These are phyloP conservation scores for Melikaiella ostensackeni DNA, from an alignment of 2,888 invertebrate species.

Conservation along the genomic window DNA sequence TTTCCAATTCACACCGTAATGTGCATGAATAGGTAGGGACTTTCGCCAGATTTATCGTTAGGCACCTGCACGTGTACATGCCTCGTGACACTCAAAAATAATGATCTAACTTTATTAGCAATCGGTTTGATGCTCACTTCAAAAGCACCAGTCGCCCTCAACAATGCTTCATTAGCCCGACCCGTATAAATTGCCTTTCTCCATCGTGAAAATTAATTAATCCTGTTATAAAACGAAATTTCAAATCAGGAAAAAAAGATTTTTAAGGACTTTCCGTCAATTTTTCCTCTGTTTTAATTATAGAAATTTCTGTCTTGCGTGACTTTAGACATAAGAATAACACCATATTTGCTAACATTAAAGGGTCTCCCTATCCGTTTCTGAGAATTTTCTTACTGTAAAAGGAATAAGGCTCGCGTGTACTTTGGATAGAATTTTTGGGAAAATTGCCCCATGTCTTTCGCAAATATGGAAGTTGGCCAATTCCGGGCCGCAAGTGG, in stretches of 20 bases:
- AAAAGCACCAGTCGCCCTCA: background rate
- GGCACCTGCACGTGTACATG: background rate
- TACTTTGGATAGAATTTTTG: background rate
- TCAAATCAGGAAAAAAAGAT: too few relatives aligned
- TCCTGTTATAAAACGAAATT: background rate
- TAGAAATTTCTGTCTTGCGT: too few relatives aligned
- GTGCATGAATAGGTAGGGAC: too few relatives aligned
- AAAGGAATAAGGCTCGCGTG: slow-evolving; percentile 23
- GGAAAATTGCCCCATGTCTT: slow-evolving; percentile 1
- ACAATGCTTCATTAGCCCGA: background rate
- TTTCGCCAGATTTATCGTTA: background rate
- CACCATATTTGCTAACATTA: slow-evolving; percentile 25
- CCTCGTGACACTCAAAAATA: slow-evolving; percentile 9
- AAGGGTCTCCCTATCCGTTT: background rate
- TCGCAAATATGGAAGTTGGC: slow-evolving; percentile 6
- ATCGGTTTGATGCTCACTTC: slow-evolving; percentile 7
- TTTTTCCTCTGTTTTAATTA: too few relatives aligned
- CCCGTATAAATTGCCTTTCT: background rate
- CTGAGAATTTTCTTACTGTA: background rate
- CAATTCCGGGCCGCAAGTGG: slow-evolving; percentile 14
- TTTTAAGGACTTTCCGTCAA: too few relatives aligned
- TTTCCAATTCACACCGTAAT: too few relatives aligned
- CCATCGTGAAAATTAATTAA: background rate
- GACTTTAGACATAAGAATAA: background rate
- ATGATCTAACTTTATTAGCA: slow-evolving; percentile 5